Percentiles rank a stretch among this genome's conserved stretches.
phyloP scores from a whole-genome alignment of 2,113 vertebrate species.

The Poicephalus gulielmi region DNA sequence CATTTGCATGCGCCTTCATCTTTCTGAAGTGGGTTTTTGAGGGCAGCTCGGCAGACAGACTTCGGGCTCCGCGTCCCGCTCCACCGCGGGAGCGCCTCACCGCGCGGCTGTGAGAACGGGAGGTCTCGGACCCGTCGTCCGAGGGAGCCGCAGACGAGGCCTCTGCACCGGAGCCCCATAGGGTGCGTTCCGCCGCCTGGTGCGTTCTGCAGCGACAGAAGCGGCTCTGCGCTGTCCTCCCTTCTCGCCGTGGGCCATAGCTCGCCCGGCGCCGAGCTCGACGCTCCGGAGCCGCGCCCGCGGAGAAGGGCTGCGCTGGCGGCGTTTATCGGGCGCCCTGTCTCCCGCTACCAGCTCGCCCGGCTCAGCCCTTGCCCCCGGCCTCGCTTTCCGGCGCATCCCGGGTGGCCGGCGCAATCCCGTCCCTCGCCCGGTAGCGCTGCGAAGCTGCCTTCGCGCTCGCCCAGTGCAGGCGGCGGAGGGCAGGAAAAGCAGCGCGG shows the following conservation, averaged over 20 bases:
- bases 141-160: neutral
- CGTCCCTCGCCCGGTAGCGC: neutral
- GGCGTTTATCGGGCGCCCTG: no score
- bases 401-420: neutral
- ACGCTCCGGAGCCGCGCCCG: neutral
- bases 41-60: conserved; percentile 27
- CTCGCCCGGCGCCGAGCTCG: neutral
- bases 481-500: neutral
- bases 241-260: neutral
- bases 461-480: no score
- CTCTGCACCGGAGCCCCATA: neutral
- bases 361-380: neutral
- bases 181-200: neutral
- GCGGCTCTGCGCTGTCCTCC: neutral
- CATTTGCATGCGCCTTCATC: conserved; percentile 63
- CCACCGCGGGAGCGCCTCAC: neutral
- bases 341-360: neutral
- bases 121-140: neutral
- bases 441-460: neutral
- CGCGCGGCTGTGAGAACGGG: neutral
- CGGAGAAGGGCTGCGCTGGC: neutral
- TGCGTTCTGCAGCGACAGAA: neutral
- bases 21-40: conserved; percentile 51
- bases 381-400: neutral
- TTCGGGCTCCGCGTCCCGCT: neutral